A percentile compares a stretch with the other conserved stretches of the same genome.
Conservation (phyloP, 2,113 vertebrate species). For the Macquaria ambigua region DNA sequence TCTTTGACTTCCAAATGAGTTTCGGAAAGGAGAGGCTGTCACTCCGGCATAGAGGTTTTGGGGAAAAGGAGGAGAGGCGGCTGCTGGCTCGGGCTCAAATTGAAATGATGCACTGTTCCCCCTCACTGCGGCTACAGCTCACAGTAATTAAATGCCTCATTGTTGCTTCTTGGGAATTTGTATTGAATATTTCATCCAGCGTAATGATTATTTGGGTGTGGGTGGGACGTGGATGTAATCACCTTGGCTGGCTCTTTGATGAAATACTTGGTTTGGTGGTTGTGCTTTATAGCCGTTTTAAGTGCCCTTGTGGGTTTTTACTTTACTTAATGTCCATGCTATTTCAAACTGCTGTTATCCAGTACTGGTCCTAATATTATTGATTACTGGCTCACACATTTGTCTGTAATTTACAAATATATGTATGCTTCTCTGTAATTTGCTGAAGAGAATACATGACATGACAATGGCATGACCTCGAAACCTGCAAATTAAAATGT, state of each 20-base stretch:
- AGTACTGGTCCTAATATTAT: not conserved
- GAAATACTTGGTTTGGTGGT: conserved; percentile 76
- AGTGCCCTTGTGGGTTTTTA: conserved; percentile 66
- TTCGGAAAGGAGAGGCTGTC: conserved; percentile 78
- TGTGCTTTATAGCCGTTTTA: conserved; percentile 49
- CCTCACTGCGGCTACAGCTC: conserved; percentile 79
- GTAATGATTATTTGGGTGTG: conserved; percentile 86
- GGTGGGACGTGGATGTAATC: conserved; percentile 80
- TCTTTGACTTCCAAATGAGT: conserved; percentile 83
- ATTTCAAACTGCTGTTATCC: conserved; percentile 39
- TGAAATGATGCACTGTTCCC: conserved; percentile 84
- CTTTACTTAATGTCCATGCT: conserved; percentile 41
- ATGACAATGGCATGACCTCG: conserved; percentile 19
- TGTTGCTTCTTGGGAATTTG: conserved; percentile 86
- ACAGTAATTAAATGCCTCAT: conserved; percentile 87
- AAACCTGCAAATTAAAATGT: conserved; percentile 49
- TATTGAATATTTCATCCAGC: conserved; percentile 82
- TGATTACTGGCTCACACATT: conserved; percentile 12
- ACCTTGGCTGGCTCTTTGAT: conserved; percentile 81
- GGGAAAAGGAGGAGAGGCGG: conserved; percentile 49
- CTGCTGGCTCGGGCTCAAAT: conserved; percentile 81
- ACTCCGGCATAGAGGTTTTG: conserved; percentile 73
- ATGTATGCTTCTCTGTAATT: not conserved
- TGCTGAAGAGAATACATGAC: not conserved
- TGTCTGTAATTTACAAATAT: conserved; percentile 1